Percentiles rank a stretch among this genome's conserved stretches.
Conservation (phyloP, 2,113 vertebrate species). For the Zosterops borbonicus region DNA sequence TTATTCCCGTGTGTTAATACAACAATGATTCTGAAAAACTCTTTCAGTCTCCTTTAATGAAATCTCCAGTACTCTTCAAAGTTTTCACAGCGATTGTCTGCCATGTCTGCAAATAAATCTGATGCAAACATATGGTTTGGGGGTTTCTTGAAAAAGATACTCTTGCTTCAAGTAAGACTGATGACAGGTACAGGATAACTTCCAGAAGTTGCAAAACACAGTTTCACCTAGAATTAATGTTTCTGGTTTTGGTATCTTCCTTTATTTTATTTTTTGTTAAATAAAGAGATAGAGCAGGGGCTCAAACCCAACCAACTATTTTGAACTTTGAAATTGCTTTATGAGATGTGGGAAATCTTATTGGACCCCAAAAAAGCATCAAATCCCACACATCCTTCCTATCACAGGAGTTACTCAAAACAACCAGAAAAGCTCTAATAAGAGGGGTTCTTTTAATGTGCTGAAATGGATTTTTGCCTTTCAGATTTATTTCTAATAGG, state of each 20-base stretch:
- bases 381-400: not conserved
- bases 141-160: not conserved
- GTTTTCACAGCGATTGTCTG: not conserved
- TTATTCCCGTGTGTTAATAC: not conserved
- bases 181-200: not conserved
- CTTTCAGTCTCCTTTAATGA: not conserved
- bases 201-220: not conserved
- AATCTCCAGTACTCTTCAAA: not conserved
- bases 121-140: not conserved
- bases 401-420: not conserved
- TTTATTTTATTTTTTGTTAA: not conserved
- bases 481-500: not conserved
- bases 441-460: too few relatives aligned
- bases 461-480: not conserved
- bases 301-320: not conserved
- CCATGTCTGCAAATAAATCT: not conserved
- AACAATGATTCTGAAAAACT: not conserved
- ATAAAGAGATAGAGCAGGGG: not conserved
- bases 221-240: not conserved
- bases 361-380: not conserved
- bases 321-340: not conserved
- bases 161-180: not conserved
- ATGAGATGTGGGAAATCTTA: not conserved
- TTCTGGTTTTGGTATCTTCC: not conserved
- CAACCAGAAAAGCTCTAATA: not conserved